Percentiles rank a stretch among this genome's conserved stretches.
Conservation (phyloP, 2,113 vertebrate species). For the Clinocottus analis region DNA sequence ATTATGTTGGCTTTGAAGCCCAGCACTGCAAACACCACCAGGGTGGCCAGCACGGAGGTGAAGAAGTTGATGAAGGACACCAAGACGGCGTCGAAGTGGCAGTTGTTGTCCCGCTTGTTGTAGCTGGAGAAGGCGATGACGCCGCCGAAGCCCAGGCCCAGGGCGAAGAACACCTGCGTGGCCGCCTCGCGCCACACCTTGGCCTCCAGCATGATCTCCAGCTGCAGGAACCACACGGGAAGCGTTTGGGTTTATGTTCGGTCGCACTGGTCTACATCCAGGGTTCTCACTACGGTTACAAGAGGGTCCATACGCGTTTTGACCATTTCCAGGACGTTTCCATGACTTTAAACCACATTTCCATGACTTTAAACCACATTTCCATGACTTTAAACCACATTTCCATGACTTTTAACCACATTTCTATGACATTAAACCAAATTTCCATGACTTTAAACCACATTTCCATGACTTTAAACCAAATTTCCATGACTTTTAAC, state of each 20-base stretch:
- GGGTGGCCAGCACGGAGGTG: conserved; percentile 95
- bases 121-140: conserved; percentile 99
- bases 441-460: too few relatives aligned
- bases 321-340: too few relatives aligned
- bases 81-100: conserved; percentile 97
- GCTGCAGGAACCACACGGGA: conserved; percentile 79
- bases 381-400: too few relatives aligned
- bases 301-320: too few relatives aligned
- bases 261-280: not conserved
- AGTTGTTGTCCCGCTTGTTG: conserved; percentile 99
- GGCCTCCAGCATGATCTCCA: conserved; percentile 97
- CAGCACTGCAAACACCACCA: conserved; percentile 98
- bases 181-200: conserved; percentile 98
- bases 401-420: too few relatives aligned
- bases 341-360: too few relatives aligned
- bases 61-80: conserved; percentile 99
- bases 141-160: conserved; percentile 97
- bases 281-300: too few relatives aligned
- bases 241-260: not conserved
- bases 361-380: too few relatives aligned
- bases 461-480: too few relatives aligned
- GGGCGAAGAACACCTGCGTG: conserved; percentile 97
- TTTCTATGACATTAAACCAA: too few relatives aligned
- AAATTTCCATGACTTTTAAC: too few relatives aligned
- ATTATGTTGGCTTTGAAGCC: conserved; percentile 98